Evolutionary conservation across 2,113 vertebrate genomes (phyloP).

Genomic region (Protobothrops flavoviridis): DNA sequence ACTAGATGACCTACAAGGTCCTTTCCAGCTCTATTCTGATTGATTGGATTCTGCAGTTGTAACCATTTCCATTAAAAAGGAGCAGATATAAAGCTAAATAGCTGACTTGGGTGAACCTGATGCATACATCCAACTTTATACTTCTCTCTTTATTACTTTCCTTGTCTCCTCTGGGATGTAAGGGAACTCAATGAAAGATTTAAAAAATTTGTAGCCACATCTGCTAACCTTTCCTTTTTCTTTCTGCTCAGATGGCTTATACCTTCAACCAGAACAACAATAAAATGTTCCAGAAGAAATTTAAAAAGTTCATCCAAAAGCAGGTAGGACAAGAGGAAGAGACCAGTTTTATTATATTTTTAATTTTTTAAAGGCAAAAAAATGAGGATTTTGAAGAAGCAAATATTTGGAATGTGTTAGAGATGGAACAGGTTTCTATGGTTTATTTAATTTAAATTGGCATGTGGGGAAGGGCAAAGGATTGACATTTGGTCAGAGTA

Average conservation of each 20-base stretch:
- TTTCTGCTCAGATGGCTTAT: background rate
- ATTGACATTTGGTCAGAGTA: background rate
- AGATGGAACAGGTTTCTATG: background rate
- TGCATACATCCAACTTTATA: background rate
- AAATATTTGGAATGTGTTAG: slow-evolving; percentile 14
- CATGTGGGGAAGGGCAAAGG: background rate
- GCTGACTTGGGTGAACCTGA: background rate
- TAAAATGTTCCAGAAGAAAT: background rate
- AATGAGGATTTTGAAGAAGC: background rate
- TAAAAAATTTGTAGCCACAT: background rate
- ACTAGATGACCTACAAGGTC: background rate
- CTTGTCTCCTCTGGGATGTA: background rate
- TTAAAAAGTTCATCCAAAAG: background rate
- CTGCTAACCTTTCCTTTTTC: background rate
- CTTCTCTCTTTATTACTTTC: background rate
- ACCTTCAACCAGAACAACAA: background rate
- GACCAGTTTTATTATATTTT: background rate
- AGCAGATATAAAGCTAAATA: background rate
- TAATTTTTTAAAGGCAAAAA: background rate
- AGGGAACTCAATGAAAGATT: background rate
- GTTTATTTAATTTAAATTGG: background rate
- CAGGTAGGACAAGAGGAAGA: background rate
- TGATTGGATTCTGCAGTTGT: background rate
- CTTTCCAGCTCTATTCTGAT: background rate
- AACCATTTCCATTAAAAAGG: slow-evolving; percentile 43